Evolutionary conservation across 2,888 invertebrate genomes (phyloP).

Genomic region (Rambutsinella grinnellia): DNA sequence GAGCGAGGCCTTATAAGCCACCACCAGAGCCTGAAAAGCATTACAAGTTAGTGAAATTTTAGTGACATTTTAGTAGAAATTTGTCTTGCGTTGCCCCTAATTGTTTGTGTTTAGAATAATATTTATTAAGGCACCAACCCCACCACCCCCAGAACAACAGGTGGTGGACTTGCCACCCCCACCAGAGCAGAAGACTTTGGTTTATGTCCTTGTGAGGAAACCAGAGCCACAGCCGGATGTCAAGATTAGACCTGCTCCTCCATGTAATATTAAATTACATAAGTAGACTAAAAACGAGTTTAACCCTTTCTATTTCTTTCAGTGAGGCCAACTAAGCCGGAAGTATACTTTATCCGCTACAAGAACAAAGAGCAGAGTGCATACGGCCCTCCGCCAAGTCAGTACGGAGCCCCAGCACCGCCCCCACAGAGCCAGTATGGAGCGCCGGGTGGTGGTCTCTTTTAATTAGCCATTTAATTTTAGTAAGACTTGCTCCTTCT

Average conservation of each 20-base stretch:
- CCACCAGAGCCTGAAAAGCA: constrained; percentile 77
- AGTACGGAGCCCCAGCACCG: constrained; percentile 42
- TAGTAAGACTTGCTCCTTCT: neutral
- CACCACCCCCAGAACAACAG: constrained; percentile 78
- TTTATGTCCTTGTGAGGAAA: constrained; percentile 89
- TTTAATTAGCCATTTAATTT: constrained; percentile 3
- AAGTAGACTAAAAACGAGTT: no score
- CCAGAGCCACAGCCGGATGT: constrained; percentile 87
- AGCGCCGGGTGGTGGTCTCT: constrained; percentile 22
- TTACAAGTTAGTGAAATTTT: no score
- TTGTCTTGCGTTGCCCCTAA: no score
- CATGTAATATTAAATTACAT: no score
- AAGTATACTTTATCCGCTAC: constrained; percentile 90
- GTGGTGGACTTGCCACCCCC: constrained; percentile 76
- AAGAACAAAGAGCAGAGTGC: constrained; percentile 68
- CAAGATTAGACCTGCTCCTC: constrained; percentile 80
- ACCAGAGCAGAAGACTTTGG: constrained; percentile 85
- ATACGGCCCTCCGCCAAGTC: constrained; percentile 41
- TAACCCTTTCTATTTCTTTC: no score
- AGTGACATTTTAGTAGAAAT: no score
- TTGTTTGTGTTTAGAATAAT: no score
- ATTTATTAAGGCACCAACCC: constrained; percentile 82
- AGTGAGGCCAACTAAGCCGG: constrained; percentile 88
- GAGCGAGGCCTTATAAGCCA: constrained; percentile 69
- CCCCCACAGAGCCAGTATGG: constrained; percentile 37